phyloP scores from a whole-genome alignment of 2,113 vertebrate genomes.

The Scomber colias region DNA sequence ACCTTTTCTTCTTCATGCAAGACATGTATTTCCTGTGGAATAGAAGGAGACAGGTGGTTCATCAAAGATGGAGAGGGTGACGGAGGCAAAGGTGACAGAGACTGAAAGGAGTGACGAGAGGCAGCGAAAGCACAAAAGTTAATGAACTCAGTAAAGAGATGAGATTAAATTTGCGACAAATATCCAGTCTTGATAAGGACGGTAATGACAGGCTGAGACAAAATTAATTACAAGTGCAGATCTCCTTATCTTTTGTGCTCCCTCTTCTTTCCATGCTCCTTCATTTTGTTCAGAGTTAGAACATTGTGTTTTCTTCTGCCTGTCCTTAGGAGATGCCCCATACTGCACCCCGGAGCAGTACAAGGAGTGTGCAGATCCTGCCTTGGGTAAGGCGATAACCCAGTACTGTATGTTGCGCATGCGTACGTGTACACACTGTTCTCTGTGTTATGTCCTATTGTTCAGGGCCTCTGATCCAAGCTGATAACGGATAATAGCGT shows the following conservation, averaged over 20 bases:
- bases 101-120: slow-evolving; percentile 25
- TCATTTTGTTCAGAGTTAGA: slow-evolving; percentile 32
- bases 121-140: slow-evolving; percentile 34
- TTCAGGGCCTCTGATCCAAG: slow-evolving; percentile 51
- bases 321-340: slow-evolving; percentile 92
- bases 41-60: slow-evolving; percentile 21
- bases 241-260: slow-evolving; percentile 26
- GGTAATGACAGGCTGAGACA: slow-evolving; percentile 50
- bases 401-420: slow-evolving; percentile 22
- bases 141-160: slow-evolving; percentile 68
- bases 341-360: slow-evolving; percentile 99
- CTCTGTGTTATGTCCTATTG: slow-evolving; percentile 39
- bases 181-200: slow-evolving; percentile 47
- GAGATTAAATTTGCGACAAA: slow-evolving; percentile 55
- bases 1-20: slow-evolving; percentile 46
- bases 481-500: slow-evolving; percentile 70
- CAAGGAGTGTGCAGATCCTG: slow-evolving; percentile 98
- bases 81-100: slow-evolving; percentile 19
- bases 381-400: slow-evolving; percentile 90
- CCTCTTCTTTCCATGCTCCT: neutral
- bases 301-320: slow-evolving; percentile 49
- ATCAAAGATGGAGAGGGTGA: slow-evolving; percentile 25
- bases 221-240: slow-evolving; percentile 55
- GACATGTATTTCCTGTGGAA: slow-evolving; percentile 26
- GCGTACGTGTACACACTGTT: neutral